A percentile compares a stretch with the other conserved stretches of the same genome.
These are phyloP conservation scores for Maylandia zebra DNA, from an alignment of 2,113 vertebrate species.

Conservation along the genomic window DNA sequence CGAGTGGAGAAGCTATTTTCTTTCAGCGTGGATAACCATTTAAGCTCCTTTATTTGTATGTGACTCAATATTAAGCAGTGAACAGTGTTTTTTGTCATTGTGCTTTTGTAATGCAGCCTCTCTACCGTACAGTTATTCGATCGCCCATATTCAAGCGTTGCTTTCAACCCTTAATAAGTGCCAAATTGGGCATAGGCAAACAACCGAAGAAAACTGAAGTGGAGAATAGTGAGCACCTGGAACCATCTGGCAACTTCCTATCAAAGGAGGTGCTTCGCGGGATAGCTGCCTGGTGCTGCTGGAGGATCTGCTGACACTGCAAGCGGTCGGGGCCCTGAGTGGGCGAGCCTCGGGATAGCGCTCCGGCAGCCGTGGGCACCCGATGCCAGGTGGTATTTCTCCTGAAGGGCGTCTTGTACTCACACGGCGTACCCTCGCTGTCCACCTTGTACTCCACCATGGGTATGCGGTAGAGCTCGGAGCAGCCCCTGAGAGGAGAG, in stretches of 20 bases:
- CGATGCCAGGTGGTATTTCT: slow-evolving; percentile 96
- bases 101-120: neutral
- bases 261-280: slow-evolving; percentile 95
- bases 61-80: neutral
- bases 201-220: neutral
- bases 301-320: slow-evolving; percentile 86
- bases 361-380: slow-evolving; percentile 80
- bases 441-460: slow-evolving; percentile 98
- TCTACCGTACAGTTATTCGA: neutral
- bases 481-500: slow-evolving; percentile 79
- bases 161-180: neutral
- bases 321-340: slow-evolving; percentile 84
- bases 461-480: slow-evolving; percentile 93
- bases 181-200: neutral
- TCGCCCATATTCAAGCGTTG: accelerated
- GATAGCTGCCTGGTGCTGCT: slow-evolving; percentile 83
- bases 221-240: slow-evolving; percentile 69
- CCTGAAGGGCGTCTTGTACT: slow-evolving; percentile 97
- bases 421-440: slow-evolving; percentile 93
- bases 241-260: slow-evolving; percentile 86
- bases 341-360: slow-evolving; percentile 82
- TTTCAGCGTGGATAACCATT: accelerated
- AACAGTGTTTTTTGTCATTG: neutral
- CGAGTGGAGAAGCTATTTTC: neutral
- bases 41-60: neutral